Base-by-base conservation (phyloP, 1,140 invertebrate species). In the Andricus grossulariae region DNA sequence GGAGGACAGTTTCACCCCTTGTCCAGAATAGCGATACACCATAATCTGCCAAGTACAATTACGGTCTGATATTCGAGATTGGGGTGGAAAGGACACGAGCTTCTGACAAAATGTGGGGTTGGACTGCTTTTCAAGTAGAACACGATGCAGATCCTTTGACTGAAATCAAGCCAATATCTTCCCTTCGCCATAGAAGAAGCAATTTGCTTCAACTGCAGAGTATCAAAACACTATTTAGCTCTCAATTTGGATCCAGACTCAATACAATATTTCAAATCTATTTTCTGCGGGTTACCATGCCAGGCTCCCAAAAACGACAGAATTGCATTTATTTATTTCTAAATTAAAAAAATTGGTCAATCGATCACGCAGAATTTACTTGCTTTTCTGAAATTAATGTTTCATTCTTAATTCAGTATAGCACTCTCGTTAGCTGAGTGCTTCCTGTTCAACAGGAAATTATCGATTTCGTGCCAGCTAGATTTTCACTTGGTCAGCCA, bases 11-110 rank as follows among this genome's bases (percentile, higher is more conserved):
- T 19, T 74, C 70, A 45, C 19, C 49, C 12, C 16, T 45, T 74
- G 25, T 75, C 51, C 50, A 18, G 50, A 66, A 60, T 50, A 50
- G 25, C 32, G 25, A 71, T 75, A 72, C 60, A 74, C 72, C 72
- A 74, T 75, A 75, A 73, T 76, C 71, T 79, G 74, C 54, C 73
- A 75, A 52, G 72, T 60, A 55, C 45, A 72, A 72, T 72, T 75
- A 75, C 66, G 45, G 18, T 25, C 18, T 21, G 10, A 70, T 25
- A 25, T 70, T 18, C 11, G 15, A 55, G n/a, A 55, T 21, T 21
- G 11, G 54, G n/a, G 54, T 21, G 39, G 39, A 11, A 10, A 45
- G 39, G 39, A 45, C 39, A 45, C 10, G 10, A 45, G 2, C 39
- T 45, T 11, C 39, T 45, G 39, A 45, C 39, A 45, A 45, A 45